Evolutionary conservation across 2,888 invertebrate genomes (phyloP).

Genomic region (Phengaris arion): DNA sequence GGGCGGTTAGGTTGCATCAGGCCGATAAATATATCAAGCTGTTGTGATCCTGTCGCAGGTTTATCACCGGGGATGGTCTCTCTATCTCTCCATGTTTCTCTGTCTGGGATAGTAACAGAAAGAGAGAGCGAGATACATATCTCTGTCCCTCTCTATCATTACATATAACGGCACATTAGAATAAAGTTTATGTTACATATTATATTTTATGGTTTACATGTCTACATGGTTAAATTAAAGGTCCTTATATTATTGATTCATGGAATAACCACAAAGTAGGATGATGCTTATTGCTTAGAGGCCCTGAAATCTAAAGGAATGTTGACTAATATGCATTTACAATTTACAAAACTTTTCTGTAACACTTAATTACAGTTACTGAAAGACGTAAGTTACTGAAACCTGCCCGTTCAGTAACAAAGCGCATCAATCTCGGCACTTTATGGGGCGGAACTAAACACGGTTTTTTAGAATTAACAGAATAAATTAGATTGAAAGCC

Average conservation of each 20-base stretch:
- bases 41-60: slow-evolving; percentile 46
- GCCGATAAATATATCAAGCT: slow-evolving; percentile 68
- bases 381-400: background rate
- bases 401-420: slow-evolving; percentile 40
- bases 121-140: background rate
- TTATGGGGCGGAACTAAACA: slow-evolving; percentile 63
- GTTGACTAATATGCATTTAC: background rate
- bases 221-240: background rate
- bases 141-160: background rate
- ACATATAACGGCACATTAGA: background rate
- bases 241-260: background rate
- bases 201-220: slow-evolving; percentile 3
- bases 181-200: background rate
- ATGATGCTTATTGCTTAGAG: too few species aligned
- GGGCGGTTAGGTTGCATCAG: slow-evolving; percentile 60
- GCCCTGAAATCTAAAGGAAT: too few species aligned
- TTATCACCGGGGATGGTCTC: background rate
- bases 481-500: slow-evolving; percentile 70
- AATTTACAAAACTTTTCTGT: slow-evolving; percentile 29
- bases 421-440: slow-evolving; percentile 61
- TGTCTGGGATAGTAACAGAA: too few species aligned
- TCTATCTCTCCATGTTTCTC: background rate
- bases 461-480: slow-evolving; percentile 62
- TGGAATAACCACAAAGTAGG: too few species aligned
- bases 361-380: slow-evolving; percentile 32